Evolutionary conservation across 1,140 invertebrate species (phyloP), one percentile per base, ranked within the genome.

Genomic region (Zaprionus lachaisei): DNA sequence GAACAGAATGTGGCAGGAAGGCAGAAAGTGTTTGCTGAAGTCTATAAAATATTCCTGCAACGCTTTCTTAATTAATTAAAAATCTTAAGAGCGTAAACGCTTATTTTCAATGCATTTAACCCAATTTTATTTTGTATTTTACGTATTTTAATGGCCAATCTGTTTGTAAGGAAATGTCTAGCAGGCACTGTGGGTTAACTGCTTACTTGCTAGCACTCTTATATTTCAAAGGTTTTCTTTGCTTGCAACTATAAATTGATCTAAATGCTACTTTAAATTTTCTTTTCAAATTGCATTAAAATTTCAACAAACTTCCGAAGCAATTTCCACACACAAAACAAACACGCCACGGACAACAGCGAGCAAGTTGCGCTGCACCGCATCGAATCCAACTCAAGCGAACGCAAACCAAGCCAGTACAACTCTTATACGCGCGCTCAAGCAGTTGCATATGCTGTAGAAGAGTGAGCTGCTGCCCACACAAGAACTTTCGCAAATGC

Each of bases 341-440:
- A 26, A 15, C 26, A 31, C 11, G 26, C 56, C 56, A 14, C 12
- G 31, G 44, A 41, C 65, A 69, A 56, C 41, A 54, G n/a, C 72
- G n/a, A 64, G 64, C 72, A 71, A 17, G 67, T 75, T 75, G 67
- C 17, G 54, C 28, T 1, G 11, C 2, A 3, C 31, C 58, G 26
- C 26, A 11, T 37, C 38, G 38, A 72, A 26, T 28, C 20, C 61
- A 56, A 64, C 60, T 20, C n/a, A 31, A 34, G 24, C 6, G 14
- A 34, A 37, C 60, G 24, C 60, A 62, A 62, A 22, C 1, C 26
- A 51, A 60, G 20, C n/a, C 20, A 34, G 9, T 34, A 60, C 38
- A 28, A 71, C 72, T 71, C 72, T 75, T 71, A 71, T 75, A 75
- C 67, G 5, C 26, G 1, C 12, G 1, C 14, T 14, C 17, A 31